These are phyloP conservation scores for Osmerus eperlanus DNA, from an alignment of 2,113 vertebrate species.

Conservation along the genomic window DNA sequence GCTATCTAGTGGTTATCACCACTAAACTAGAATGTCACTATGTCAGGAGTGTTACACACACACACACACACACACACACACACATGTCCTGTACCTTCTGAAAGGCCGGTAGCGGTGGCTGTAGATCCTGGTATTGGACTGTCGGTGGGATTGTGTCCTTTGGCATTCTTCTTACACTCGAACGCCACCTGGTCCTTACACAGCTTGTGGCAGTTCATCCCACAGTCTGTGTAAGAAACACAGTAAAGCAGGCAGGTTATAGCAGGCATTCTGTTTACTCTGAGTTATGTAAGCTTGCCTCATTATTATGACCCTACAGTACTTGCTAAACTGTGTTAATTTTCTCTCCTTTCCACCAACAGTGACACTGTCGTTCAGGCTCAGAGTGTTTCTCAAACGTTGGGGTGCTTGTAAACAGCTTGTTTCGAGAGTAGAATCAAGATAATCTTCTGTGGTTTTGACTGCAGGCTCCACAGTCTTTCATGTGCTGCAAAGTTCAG, in stretches of 20 bases:
- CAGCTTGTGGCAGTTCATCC: constrained; percentile 95
- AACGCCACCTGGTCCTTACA: constrained; percentile 96
- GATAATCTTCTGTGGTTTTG: constrained; percentile 41
- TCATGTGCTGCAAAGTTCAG: constrained; percentile 46
- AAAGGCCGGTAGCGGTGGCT: constrained; percentile 65
- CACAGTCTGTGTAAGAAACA: constrained; percentile 78
- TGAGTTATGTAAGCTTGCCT: not conserved
- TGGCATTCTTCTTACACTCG: constrained; percentile 92
- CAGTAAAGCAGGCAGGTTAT: constrained; percentile 45
- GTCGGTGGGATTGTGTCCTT: constrained; percentile 69
- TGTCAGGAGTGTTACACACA: no score
- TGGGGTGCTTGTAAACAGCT: constrained; percentile 49
- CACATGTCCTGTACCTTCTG: constrained; percentile 65
- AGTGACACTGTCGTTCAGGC: constrained; percentile 12
- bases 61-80: no score
- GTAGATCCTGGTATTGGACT: constrained; percentile 73
- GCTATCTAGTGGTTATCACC: no score
- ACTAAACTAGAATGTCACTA: no score
- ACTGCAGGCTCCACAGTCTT: constrained; percentile 32
- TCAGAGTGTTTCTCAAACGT: constrained; percentile 18
- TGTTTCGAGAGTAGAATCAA: constrained; percentile 36
- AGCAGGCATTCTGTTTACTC: constrained; percentile 36
- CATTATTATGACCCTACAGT: not conserved
- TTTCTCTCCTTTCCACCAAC: constrained; percentile 28
- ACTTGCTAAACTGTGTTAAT: not conserved